Conservation (phyloP, 2,888 invertebrate genomes). For the Xylota segnis region DNA sequence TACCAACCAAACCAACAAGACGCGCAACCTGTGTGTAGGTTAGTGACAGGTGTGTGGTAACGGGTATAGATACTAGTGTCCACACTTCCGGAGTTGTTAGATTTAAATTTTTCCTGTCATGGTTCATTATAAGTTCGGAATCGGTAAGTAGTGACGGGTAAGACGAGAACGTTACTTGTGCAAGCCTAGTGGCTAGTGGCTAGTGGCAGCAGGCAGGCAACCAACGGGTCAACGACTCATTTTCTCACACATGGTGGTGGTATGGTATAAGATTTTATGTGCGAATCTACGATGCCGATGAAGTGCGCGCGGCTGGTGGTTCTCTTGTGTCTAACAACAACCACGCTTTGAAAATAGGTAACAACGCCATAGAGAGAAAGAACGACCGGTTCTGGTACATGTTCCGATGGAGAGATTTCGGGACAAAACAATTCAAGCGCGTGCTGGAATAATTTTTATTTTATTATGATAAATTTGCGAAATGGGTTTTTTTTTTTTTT, state of each 20-base stretch:
- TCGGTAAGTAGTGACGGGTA: neutral
- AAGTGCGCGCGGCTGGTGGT: conserved; percentile 4
- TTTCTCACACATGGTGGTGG: conserved; percentile 5
- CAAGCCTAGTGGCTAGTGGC: conserved; percentile 20
- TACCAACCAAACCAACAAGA: neutral
- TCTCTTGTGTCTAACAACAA: conserved; percentile 21
- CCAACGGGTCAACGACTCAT: conserved; percentile 37
- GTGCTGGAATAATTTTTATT: conserved; percentile 32
- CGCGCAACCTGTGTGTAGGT: neutral
- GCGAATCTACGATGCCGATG: conserved; percentile 13
- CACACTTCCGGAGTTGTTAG: conserved; percentile 65
- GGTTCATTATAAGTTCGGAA: conserved; percentile 39
- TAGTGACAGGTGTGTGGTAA: conserved; percentile 53
- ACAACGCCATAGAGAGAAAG: conserved; percentile 5
- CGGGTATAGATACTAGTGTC: conserved; percentile 37
- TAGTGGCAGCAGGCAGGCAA: no score
- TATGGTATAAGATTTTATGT: neutral
- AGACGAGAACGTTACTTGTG: conserved; percentile 17
- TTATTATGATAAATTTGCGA: conserved; percentile 17
- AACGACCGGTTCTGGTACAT: conserved; percentile 47
- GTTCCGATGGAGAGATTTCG: conserved; percentile 32
- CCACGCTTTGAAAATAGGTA: conserved; percentile 16
- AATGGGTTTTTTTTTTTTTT: neutral
- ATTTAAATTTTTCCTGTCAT: conserved; percentile 36
- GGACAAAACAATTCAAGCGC: conserved; percentile 37